These are phyloP conservation scores for Nemotelus pantherinus DNA, from an alignment of 2,888 invertebrate genomes.

Conservation along the genomic window DNA sequence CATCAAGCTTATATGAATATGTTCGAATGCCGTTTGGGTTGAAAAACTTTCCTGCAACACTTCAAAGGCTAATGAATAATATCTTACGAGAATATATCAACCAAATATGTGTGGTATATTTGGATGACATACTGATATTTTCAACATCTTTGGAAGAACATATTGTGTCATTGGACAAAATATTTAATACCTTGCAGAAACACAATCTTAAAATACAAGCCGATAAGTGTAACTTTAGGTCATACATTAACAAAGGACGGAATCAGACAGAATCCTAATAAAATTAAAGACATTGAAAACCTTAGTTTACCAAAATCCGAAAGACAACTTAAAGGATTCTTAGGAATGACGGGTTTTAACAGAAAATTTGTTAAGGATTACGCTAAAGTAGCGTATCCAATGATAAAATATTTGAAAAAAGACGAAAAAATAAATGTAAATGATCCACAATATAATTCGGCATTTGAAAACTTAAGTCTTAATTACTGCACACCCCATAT, in stretches of 20 bases:
- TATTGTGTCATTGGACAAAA: neutral
- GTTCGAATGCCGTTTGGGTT: slow-evolving; percentile 14
- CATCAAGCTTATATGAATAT: slow-evolving; percentile 4
- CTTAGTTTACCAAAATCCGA: neutral
- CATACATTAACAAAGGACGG: slow-evolving; percentile 6
- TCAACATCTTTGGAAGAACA: neutral
- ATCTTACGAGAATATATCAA: slow-evolving; percentile 10
- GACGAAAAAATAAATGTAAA: slow-evolving; percentile 37
- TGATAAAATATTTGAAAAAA: slow-evolving; percentile 50
- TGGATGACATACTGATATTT: slow-evolving; percentile 15
- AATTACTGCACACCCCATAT: neutral
- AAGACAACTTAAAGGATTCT: neutral
- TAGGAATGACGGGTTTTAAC: slow-evolving; percentile 6
- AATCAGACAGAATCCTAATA: neutral
- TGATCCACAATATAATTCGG: neutral
- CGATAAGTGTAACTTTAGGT: neutral
- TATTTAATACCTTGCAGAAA: slow-evolving; percentile 6
- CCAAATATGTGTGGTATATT: slow-evolving; percentile 13
- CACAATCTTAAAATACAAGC: slow-evolving; percentile 16
- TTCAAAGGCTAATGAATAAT: slow-evolving; percentile 2
- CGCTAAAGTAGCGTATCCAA: slow-evolving; percentile 12
- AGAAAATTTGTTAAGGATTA: slow-evolving; percentile 14
- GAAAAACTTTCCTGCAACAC: neutral
- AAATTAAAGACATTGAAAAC: neutral
- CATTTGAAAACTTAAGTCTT: neutral